A percentile compares a stretch with the other conserved stretches of the same genome.
These are phyloP conservation scores for Pelochelys cantorii DNA, from an alignment of 2,797 vertebrate species.

Conservation along the genomic window DNA sequence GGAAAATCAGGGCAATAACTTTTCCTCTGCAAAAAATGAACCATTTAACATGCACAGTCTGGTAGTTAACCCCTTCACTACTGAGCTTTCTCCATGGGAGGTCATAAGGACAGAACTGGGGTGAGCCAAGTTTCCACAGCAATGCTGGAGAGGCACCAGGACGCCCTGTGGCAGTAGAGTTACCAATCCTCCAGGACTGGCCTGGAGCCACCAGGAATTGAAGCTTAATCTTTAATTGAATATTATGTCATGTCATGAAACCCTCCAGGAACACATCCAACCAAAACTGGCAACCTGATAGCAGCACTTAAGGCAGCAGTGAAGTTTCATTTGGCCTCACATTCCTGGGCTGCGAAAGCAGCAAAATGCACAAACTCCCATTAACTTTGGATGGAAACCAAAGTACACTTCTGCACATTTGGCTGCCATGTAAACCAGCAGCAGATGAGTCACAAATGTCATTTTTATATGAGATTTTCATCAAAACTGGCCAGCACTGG, in stretches of 20 bases:
- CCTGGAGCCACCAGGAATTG: not conserved
- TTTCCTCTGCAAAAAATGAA: slow-evolving; percentile 2
- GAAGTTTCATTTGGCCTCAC: not conserved
- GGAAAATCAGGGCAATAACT: not conserved
- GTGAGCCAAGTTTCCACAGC: not conserved
- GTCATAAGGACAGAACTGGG: not conserved
- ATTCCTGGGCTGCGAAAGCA: not conserved
- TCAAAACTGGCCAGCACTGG: not conserved
- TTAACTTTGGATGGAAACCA: not conserved
- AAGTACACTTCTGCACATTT: not conserved
- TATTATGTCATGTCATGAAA: not conserved
- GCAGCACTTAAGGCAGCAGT: not conserved
- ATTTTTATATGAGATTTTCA: not conserved
- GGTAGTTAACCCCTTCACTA: not conserved
- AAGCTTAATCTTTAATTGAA: not conserved
- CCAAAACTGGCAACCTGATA: not conserved
- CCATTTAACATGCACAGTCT: not conserved
- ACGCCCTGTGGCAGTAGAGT: not conserved
- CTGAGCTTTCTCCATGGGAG: not conserved
- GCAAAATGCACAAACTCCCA: not conserved
- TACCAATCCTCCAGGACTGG: not conserved
- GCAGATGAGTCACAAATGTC: not conserved
- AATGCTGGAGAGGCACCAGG: not conserved
- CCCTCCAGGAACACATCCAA: not conserved
- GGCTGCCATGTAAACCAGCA: not conserved